Percentiles rank a stretch among this genome's conserved stretches.
phyloP scores from a whole-genome alignment of 2,888 invertebrate species.

The Germaria angustata region DNA sequence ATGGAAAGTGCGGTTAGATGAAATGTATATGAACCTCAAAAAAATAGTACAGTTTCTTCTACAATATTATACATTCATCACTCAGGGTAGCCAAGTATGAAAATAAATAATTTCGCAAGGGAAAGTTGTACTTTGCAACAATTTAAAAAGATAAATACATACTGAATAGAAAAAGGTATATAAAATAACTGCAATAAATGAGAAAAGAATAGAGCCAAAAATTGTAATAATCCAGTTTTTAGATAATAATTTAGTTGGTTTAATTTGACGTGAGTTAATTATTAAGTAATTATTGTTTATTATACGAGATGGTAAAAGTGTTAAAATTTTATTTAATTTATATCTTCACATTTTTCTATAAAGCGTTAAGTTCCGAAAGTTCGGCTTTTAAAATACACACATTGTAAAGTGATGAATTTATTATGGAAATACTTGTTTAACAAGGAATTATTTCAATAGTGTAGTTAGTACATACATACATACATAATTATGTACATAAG shows the following conservation, averaged over 20 bases:
- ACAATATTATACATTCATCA: background rate
- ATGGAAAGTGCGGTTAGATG: conserved; percentile 32
- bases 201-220: background rate
- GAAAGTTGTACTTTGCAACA: background rate
- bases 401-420: too few species aligned
- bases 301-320: conserved; percentile 11
- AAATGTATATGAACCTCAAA: conserved; percentile 40
- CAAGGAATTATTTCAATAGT: too few species aligned
- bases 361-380: background rate
- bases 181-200: conserved; percentile 13
- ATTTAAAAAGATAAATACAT: conserved; percentile 7
- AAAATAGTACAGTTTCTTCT: conserved; percentile 57
- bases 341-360: background rate
- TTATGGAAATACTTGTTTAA: too few species aligned
- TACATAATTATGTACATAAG: background rate
- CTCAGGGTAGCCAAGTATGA: conserved; percentile 6
- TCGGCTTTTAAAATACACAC: too few species aligned
- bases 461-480: background rate
- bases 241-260: conserved; percentile 25
- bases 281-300: background rate
- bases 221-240: background rate
- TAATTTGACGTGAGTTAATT: conserved; percentile 5
- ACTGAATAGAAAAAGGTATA: conserved; percentile 33
- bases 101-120: background rate
- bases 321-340: background rate